phyloP scores from a whole-genome alignment of 35 echinoderm and acorn worm genomes.

The Ophioderma brevispina region DNA sequence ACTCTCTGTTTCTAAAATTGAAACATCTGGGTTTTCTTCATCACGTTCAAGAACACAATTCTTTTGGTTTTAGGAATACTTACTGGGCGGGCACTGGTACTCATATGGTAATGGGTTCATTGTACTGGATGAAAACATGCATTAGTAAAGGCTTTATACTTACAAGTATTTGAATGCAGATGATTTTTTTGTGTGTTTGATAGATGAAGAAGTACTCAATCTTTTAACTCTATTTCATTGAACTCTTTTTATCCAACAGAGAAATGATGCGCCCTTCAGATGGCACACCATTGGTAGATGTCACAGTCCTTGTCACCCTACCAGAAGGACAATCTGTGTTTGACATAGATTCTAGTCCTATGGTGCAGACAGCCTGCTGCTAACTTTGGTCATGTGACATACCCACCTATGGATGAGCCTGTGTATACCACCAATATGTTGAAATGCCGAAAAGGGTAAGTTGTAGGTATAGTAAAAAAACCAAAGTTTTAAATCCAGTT shows the following conservation, averaged over 20 bases:
- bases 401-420: constrained; percentile 3
- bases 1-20: neutral
- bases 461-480: too few relatives aligned
- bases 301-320: constrained; percentile 5
- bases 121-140: neutral
- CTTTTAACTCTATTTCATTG: neutral
- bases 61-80: too few relatives aligned
- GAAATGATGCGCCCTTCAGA: neutral
- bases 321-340: constrained; percentile 49
- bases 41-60: too few relatives aligned
- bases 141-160: too few relatives aligned
- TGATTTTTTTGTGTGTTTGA: neutral
- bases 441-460: too few relatives aligned
- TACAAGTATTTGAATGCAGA: neutral
- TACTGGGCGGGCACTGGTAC: neutral
- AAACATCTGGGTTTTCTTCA: too few relatives aligned
- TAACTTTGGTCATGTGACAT: constrained; percentile 75
- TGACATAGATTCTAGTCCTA: constrained; percentile 61
- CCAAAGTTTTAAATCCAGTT: too few relatives aligned
- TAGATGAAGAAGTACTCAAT: neutral
- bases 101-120: neutral
- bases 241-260: neutral
- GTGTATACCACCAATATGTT: neutral
- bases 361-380: constrained; percentile 64
- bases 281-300: neutral